Evolutionary conservation across 64 coral and sea anemone genomes (phyloP).

Genomic region (Stylophora pistillata): DNA sequence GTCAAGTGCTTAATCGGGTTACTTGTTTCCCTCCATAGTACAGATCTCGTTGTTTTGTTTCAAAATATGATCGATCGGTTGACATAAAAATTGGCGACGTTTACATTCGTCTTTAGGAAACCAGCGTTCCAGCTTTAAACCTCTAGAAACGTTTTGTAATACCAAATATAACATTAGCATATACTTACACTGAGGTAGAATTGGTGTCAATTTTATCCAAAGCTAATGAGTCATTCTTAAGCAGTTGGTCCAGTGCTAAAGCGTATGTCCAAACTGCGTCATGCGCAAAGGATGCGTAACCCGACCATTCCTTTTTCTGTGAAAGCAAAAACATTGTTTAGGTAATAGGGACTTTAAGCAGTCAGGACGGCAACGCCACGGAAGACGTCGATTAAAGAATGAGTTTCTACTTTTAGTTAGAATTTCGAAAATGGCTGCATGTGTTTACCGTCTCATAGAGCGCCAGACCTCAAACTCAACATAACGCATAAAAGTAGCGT

Average conservation of each 20-base stretch:
- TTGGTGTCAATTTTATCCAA: constrained; percentile 30
- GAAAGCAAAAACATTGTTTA: not conserved
- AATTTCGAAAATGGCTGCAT: too few species aligned
- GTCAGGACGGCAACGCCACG: not conserved
- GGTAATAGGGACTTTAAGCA: not conserved
- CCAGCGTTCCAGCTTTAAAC: too few species aligned
- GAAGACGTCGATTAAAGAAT: too few species aligned
- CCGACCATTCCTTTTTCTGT: constrained; percentile 62
- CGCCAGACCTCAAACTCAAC: too few species aligned
- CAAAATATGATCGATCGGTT: not conserved
- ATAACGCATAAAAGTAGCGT: too few species aligned
- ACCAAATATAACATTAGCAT: not conserved
- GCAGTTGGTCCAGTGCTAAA: constrained; percentile 62
- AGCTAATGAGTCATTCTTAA: constrained; percentile 56
- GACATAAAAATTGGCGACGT: not conserved
- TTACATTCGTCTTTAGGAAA: not conserved
- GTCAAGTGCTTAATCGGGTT: too few species aligned
- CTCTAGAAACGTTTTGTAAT: too few species aligned
- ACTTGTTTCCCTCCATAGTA: too few species aligned
- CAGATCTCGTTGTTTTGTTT: too few species aligned
- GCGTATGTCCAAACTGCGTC: constrained; percentile 85
- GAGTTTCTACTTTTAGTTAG: too few species aligned
- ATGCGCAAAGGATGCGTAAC: constrained; percentile 67
- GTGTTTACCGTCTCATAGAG: too few species aligned
- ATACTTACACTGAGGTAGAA: constrained; percentile 58